Evolutionary conservation across 2,113 vertebrate species (phyloP).

Genomic region (Sitta europaea): DNA sequence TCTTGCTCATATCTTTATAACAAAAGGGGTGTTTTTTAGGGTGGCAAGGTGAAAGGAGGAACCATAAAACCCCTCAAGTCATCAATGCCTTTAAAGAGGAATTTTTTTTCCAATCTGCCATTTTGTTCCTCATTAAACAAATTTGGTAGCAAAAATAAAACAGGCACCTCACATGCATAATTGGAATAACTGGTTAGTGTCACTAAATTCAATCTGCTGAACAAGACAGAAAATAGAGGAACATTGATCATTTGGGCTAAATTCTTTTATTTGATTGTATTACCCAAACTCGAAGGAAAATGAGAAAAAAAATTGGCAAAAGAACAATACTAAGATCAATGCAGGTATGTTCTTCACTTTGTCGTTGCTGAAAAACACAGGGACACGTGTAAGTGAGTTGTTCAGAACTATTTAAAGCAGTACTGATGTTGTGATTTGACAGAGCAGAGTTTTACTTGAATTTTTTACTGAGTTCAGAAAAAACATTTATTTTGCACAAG

Average conservation of each 20-base stretch:
- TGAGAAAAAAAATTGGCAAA: not conserved
- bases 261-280: not conserved
- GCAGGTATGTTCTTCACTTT: not conserved
- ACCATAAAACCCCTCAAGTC: not conserved
- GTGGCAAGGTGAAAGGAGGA: not conserved
- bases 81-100: not conserved
- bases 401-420: not conserved
- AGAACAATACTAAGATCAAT: not conserved
- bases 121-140: not conserved
- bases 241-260: not conserved
- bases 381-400: not conserved
- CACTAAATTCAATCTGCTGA: not conserved
- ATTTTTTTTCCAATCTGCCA: not conserved
- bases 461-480: not conserved
- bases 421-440: not conserved
- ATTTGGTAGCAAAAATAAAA: not conserved
- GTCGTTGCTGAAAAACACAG: not conserved
- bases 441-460: not conserved
- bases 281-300: not conserved
- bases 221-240: not conserved
- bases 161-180: not conserved
- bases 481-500: not conserved
- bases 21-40: not conserved
- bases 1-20: constrained; percentile 1
- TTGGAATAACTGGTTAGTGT: not conserved